A percentile compares a stretch with the other conserved stretches of the same genome.
Evolutionary conservation across 1,140 invertebrate species (phyloP).

Genomic region (Gryllus bimaculatus): DNA sequence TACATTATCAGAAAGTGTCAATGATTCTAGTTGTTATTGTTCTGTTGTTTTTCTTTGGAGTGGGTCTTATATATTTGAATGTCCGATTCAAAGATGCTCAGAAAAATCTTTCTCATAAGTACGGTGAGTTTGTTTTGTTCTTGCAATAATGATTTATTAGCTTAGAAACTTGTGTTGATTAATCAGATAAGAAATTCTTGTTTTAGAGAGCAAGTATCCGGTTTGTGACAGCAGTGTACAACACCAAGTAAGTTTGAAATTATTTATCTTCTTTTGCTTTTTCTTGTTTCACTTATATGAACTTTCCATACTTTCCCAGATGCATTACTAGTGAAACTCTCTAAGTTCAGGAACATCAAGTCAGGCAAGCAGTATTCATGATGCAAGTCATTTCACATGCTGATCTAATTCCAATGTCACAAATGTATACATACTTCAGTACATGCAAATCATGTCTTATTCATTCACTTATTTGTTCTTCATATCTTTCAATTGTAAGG

Average conservation of each 20-base stretch:
- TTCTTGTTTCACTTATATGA: not conserved
- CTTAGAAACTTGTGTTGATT: too few species aligned
- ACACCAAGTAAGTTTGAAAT: not conserved
- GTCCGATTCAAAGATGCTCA: not conserved
- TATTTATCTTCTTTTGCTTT: not conserved
- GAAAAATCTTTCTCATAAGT: not conserved
- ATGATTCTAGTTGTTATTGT: not conserved
- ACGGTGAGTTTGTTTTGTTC: too few species aligned
- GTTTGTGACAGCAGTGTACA: not conserved
- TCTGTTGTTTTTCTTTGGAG: not conserved
- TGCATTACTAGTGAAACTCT: too few species aligned
- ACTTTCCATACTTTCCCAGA: not conserved
- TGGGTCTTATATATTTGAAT: not conserved
- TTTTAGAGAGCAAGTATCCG: not conserved
- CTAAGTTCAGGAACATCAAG: too few species aligned
- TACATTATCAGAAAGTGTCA: not conserved
- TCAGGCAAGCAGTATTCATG: too few species aligned
- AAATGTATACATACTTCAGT: too few species aligned
- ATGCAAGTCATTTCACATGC: too few species aligned
- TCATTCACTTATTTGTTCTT: too few species aligned
- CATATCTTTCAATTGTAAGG: too few species aligned
- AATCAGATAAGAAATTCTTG: not conserved
- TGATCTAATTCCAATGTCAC: too few species aligned
- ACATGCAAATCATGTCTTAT: too few species aligned
- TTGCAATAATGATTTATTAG: too few species aligned